Evolutionary conservation across 2,888 invertebrate species (phyloP), one percentile per base, ranked within the genome.

Genomic region (Phoenoteleia sp.): DNA sequence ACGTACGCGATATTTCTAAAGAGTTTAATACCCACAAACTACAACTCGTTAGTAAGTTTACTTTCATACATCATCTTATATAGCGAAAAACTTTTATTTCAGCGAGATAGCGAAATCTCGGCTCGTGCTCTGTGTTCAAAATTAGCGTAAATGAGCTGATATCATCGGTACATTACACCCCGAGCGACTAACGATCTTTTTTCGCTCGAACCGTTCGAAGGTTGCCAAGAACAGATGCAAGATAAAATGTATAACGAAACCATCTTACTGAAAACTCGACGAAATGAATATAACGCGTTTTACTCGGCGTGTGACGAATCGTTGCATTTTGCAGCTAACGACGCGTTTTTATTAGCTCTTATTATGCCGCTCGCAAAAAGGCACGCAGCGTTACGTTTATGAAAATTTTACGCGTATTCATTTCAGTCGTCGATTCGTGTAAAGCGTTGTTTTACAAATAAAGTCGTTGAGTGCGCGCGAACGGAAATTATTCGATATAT

Each of bases 81-180:
- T 66, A 76, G 80, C 66, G 72, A 81, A 82, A 84, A 84, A 86
- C 86, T 86, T 86, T 84, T 86, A 86, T 86, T 84, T 79, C 84
- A 84, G 79, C 84, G 56, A 84, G 86, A 84, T 86, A 86, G 86
- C 79, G 79, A 84, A 84, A 85, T 82, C 84, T 84, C 82, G 72
- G 54, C 75, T 84, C 79, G 84, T 81, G 83, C 82, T 84, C 80
- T 82, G 84, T 83, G 81, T 84, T 86, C 67, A 79, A 83, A 87
- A 87, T 87, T 86, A 86, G 86, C 83, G 86, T 86, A 85, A 87
- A 86, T 79, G 84, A 81, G 81, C 84, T 86, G 86, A 86, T 87
- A 86, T 81, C 83, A 86, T 84, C 86, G 83, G 86, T 86, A 81
- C 84, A 86, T 87, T 87, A 87, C 85, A 87, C 82, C 66, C 76